A percentile compares a stretch with the other conserved stretches of the same genome.
These are phyloP conservation scores for Bombylius major DNA, from an alignment of 2,888 invertebrate genomes.

Conservation along the genomic window DNA sequence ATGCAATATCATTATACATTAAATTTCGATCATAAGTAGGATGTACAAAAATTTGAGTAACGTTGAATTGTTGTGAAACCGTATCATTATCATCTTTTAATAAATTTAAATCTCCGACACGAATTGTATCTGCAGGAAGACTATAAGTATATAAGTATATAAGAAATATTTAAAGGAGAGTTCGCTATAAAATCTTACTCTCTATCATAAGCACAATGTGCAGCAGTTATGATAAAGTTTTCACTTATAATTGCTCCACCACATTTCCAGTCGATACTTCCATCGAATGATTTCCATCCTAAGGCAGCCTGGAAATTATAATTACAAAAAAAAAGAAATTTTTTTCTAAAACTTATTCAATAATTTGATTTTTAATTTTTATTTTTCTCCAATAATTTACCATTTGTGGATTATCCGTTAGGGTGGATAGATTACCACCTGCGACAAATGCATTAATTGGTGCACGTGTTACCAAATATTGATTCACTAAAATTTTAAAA, in stretches of 20 bases:
- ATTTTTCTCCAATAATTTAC: neutral
- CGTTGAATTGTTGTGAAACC: conserved; percentile 27
- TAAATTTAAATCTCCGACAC: conserved; percentile 41
- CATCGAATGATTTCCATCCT: neutral
- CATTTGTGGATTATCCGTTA: conserved; percentile 12
- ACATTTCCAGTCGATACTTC: conserved; percentile 4
- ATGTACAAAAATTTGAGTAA: conserved; percentile 33
- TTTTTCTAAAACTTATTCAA: too few species aligned
- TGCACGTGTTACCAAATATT: too few species aligned
- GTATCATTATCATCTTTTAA: conserved; percentile 27
- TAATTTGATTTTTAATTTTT: too few species aligned
- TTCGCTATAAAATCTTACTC: neutral
- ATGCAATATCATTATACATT: conserved; percentile 51
- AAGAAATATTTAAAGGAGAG: too few species aligned
- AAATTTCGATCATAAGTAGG: conserved; percentile 33
- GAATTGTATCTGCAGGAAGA: conserved; percentile 24
- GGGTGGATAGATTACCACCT: too few species aligned
- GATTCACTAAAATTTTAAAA: too few species aligned
- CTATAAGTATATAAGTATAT: too few species aligned
- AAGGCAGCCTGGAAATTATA: neutral
- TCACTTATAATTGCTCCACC: conserved; percentile 4
- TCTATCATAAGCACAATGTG: conserved; percentile 4
- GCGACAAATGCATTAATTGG: too few species aligned
- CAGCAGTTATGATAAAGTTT: conserved; percentile 5
- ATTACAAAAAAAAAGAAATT: too few species aligned